Percentiles rank a stretch among this genome's conserved stretches.
These are phyloP conservation scores for Leptura quadrifasciata DNA, from an alignment of 2,888 invertebrate species.

Conservation along the genomic window DNA sequence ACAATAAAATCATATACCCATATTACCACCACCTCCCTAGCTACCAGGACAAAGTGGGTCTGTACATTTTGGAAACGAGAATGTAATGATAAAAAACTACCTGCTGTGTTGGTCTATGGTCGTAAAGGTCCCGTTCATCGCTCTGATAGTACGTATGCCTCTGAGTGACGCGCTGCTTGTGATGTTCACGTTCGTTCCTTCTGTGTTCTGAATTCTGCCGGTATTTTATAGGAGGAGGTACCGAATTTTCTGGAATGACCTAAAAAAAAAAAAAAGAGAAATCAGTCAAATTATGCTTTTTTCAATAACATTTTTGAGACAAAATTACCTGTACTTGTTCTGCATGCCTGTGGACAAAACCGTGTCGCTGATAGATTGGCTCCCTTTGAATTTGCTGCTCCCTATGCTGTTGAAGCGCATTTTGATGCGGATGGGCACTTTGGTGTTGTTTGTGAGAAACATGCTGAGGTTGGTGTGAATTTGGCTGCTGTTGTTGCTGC, in stretches of 20 bases:
- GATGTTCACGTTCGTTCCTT: slow-evolving; percentile 72
- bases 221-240: slow-evolving; percentile 68
- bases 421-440: slow-evolving; percentile 38
- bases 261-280: slow-evolving; percentile 42
- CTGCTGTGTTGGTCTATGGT: slow-evolving; percentile 67
- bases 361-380: slow-evolving; percentile 70
- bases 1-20: too few relatives aligned
- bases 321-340: slow-evolving; percentile 70
- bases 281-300: not conserved
- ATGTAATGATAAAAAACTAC: slow-evolving; percentile 40
- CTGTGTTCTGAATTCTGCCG: slow-evolving; percentile 67
- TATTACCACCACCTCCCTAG: too few relatives aligned
- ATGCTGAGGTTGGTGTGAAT: slow-evolving; percentile 49
- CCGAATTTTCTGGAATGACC: slow-evolving; percentile 72
- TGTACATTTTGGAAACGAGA: too few relatives aligned
- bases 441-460: slow-evolving; percentile 33
- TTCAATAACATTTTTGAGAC: not conserved
- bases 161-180: slow-evolving; percentile 77
- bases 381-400: slow-evolving; percentile 57
- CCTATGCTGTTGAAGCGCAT: slow-evolving; percentile 53
- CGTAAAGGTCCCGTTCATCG: slow-evolving; percentile 76
- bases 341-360: slow-evolving; percentile 70
- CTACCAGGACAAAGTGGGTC: too few relatives aligned
- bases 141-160: slow-evolving; percentile 78
- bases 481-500: slow-evolving; percentile 53